These are phyloP conservation scores for Hyposoter didymator DNA, from an alignment of 2,888 invertebrate genomes.

Conservation along the genomic window DNA sequence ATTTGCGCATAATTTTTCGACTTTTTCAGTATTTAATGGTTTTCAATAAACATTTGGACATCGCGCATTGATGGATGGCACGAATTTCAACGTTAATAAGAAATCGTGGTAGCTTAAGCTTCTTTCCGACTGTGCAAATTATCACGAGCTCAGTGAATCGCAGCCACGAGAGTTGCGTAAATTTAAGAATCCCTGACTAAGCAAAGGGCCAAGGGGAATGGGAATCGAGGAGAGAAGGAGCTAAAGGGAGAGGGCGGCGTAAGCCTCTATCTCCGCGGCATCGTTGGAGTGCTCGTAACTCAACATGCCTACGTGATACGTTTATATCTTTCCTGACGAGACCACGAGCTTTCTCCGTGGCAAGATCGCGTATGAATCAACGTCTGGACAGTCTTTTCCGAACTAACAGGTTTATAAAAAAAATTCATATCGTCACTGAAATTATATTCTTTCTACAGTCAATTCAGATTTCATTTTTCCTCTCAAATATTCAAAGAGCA, in stretches of 20 bases:
- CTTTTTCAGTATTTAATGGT: neutral
- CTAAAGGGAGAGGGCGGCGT: conserved; percentile 25
- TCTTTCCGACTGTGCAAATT: conserved; percentile 25
- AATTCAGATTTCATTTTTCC: neutral
- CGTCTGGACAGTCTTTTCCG: neutral
- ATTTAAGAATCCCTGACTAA: conserved; percentile 65
- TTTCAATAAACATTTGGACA: neutral
- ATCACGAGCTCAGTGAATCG: conserved; percentile 29
- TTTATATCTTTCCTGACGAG: conserved; percentile 64
- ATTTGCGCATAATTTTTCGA: neutral
- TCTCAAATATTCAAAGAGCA: neutral
- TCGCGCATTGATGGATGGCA: neutral
- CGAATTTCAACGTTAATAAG: neutral
- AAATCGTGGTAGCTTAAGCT: conserved; percentile 11
- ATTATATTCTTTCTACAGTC: neutral
- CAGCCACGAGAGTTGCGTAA: conserved; percentile 53
- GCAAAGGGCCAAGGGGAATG: conserved; percentile 39
- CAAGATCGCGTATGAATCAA: conserved; percentile 15
- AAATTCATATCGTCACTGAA: neutral
- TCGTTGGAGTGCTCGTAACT: conserved; percentile 56
- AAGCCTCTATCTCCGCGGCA: conserved; percentile 32
- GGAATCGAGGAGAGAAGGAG: conserved; percentile 1
- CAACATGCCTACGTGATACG: conserved; percentile 71
- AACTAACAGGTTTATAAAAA: neutral
- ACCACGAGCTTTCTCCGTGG: conserved; percentile 43